A percentile compares a stretch with the other conserved stretches of the same genome.
These are phyloP conservation scores for Troides aeacus DNA, from an alignment of 2,888 invertebrate genomes.

Conservation along the genomic window DNA sequence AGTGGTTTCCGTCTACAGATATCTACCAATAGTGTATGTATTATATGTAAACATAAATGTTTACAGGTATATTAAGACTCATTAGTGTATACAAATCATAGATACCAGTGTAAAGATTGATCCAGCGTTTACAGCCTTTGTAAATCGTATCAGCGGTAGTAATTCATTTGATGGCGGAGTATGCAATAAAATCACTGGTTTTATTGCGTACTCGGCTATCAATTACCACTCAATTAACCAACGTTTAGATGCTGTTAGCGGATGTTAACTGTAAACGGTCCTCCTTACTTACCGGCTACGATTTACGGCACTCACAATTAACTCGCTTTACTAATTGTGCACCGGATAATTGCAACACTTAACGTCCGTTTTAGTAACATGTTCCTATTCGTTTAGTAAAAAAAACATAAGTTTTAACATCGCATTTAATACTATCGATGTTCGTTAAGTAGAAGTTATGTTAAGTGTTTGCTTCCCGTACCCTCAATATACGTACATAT, in stretches of 20 bases:
- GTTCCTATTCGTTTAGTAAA: no score
- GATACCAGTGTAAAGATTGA: background rate
- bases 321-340: slow-evolving; percentile 31
- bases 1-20: no score
- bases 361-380: slow-evolving; percentile 4
- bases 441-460: no score
- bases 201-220: slow-evolving; percentile 21
- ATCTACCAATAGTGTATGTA: no score
- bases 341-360: slow-evolving; percentile 3
- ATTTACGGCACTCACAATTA: slow-evolving; percentile 24
- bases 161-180: slow-evolving; percentile 2
- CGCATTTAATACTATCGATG: no score
- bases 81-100: no score
- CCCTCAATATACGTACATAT: background rate
- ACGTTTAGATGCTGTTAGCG: slow-evolving; percentile 26
- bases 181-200: slow-evolving; percentile 4
- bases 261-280: slow-evolving; percentile 24
- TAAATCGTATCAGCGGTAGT: background rate
- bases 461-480: background rate
- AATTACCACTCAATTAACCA: slow-evolving; percentile 26
- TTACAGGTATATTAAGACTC: no score
- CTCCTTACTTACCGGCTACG: slow-evolving; percentile 10
- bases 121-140: background rate
- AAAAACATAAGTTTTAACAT: no score
- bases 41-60: no score